Evolutionary conservation across 2,797 vertebrate genomes (phyloP).

Genomic region (Nannoperca obscura): DNA sequence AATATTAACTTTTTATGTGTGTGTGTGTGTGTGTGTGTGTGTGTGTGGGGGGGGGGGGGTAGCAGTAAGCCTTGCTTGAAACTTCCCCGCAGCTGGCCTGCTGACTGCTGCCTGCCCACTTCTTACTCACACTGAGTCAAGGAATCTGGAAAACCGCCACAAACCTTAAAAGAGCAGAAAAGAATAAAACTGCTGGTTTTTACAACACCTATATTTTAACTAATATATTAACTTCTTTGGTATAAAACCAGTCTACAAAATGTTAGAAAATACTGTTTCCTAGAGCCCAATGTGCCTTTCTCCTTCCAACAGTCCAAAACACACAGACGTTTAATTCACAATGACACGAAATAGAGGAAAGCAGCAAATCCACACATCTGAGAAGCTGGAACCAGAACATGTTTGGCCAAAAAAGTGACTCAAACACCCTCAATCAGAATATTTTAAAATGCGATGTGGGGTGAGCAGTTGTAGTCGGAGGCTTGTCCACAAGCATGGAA

Average conservation of each 20-base stretch:
- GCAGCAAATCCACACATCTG: too few relatives aligned
- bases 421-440: not conserved
- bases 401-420: not conserved
- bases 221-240: too few relatives aligned
- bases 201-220: too few relatives aligned
- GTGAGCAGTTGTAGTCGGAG: too few relatives aligned
- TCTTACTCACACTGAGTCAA: not conserved
- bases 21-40: too few relatives aligned
- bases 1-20: slow-evolving; percentile 1
- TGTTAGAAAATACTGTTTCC: not conserved
- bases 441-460: too few relatives aligned
- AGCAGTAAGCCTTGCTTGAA: not conserved
- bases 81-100: not conserved
- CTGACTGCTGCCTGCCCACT: not conserved
- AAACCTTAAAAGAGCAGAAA: not conserved
- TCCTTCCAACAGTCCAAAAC: not conserved
- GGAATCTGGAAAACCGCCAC: not conserved
- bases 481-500: too few relatives aligned
- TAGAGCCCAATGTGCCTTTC: not conserved
- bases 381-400: not conserved
- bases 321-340: too few relatives aligned
- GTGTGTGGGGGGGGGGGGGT: not conserved
- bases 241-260: not conserved
- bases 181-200: not conserved
- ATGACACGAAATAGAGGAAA: too few relatives aligned